These are phyloP conservation scores for Parnassius apollo DNA, from an alignment of 2,888 invertebrate species.

Conservation along the genomic window DNA sequence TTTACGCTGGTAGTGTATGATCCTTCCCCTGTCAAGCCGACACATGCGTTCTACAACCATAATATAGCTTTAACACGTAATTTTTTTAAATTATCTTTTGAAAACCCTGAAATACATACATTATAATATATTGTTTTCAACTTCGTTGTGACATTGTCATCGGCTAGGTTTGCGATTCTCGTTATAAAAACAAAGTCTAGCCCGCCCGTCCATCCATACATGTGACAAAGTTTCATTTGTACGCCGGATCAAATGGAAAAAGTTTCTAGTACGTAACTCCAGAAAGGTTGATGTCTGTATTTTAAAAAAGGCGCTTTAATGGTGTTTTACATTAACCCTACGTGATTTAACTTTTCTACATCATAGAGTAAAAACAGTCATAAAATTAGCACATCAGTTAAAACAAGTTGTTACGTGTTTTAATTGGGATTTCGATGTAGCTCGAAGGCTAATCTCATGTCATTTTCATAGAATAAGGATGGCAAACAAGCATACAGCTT, in stretches of 20 bases:
- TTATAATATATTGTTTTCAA: neutral
- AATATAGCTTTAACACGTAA: too few relatives aligned
- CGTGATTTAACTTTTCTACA: neutral
- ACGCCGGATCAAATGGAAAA: constrained; percentile 36
- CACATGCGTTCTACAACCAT: too few relatives aligned
- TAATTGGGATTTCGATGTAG: too few relatives aligned
- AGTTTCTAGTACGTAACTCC: constrained; percentile 50
- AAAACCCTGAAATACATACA: neutral
- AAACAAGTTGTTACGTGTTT: too few relatives aligned
- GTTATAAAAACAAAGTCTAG: neutral
- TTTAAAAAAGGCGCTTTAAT: neutral
- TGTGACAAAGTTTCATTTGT: constrained; percentile 28
- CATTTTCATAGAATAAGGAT: too few relatives aligned
- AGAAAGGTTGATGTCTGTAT: constrained; percentile 27
- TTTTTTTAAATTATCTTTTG: too few relatives aligned
- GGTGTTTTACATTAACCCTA: neutral
- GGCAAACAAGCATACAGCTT: too few relatives aligned
- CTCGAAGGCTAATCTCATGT: too few relatives aligned
- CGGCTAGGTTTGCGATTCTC: neutral
- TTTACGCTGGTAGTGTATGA: too few relatives aligned
- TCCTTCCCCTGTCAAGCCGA: too few relatives aligned
- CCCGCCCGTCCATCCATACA: neutral
- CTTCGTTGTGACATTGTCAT: neutral
- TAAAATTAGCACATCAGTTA: too few relatives aligned
- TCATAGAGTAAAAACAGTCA: too few relatives aligned